Conservation (phyloP, 2,797 vertebrate species). For the Karalla daura region DNA sequence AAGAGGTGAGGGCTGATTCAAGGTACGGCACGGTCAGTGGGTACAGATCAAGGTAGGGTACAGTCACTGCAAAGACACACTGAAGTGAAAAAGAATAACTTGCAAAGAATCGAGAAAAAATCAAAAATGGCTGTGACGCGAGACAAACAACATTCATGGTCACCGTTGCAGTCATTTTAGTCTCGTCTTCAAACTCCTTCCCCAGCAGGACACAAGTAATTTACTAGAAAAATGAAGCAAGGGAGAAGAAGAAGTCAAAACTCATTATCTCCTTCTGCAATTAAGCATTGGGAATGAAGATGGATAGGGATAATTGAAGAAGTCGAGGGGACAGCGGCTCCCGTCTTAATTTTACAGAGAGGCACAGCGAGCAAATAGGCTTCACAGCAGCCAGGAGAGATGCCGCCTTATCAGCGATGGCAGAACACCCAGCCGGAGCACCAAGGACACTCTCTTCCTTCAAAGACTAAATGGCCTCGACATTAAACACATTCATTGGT, state of each 20-base stretch:
- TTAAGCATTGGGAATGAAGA: neutral
- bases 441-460: neutral
- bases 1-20: too few species aligned
- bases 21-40: too few species aligned
- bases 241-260: slow-evolving; percentile 15
- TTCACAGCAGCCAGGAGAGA: slow-evolving; percentile 18
- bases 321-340: slow-evolving; percentile 20
- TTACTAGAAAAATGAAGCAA: slow-evolving; percentile 8
- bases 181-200: slow-evolving; percentile 6
- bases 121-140: too few species aligned
- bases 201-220: neutral
- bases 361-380: slow-evolving; percentile 25
- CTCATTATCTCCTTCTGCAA: slow-evolving; percentile 12
- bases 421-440: slow-evolving; percentile 22
- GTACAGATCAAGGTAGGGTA: too few species aligned
- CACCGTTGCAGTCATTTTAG: slow-evolving; percentile 8
- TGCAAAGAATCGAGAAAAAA: too few species aligned
- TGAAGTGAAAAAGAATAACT: too few species aligned
- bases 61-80: too few species aligned
- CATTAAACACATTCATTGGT: slow-evolving; percentile 1
- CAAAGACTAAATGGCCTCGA: slow-evolving; percentile 19
- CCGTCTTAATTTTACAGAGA: slow-evolving; percentile 36
- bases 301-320: neutral
- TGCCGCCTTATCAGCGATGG: slow-evolving; percentile 6
- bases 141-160: neutral